A percentile compares a stretch with the other conserved stretches of the same genome.
Conservation (phyloP, 2,113 vertebrate genomes). For the Zapus hudsonius region DNA sequence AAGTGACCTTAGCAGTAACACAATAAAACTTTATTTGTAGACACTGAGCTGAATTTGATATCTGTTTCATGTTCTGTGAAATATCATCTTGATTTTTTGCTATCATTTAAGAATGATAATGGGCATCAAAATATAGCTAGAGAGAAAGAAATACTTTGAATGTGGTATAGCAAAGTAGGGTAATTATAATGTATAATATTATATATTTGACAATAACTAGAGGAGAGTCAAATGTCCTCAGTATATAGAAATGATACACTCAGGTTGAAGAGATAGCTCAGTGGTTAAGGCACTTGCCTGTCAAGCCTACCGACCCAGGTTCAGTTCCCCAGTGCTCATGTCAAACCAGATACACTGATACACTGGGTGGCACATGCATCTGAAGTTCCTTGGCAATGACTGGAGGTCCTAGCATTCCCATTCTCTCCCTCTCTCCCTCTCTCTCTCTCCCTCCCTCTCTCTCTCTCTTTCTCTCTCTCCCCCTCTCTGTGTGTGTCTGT, state of each 20-base stretch:
- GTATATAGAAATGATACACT: neutral
- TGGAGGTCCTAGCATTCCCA: too few relatives aligned
- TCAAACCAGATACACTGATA: too few relatives aligned
- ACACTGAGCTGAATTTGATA: neutral
- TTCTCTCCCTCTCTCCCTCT: too few relatives aligned
- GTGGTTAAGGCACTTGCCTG: too few relatives aligned
- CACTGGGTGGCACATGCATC: too few relatives aligned
- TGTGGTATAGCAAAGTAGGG: neutral
- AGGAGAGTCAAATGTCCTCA: neutral
- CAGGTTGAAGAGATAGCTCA: too few relatives aligned
- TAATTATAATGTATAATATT: neutral
- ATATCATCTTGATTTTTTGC: neutral
- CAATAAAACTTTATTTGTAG: conserved; percentile 39
- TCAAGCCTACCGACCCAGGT: too few relatives aligned
- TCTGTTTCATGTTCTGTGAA: neutral
- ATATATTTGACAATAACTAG: neutral
- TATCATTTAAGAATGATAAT: neutral
- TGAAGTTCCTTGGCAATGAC: too few relatives aligned
- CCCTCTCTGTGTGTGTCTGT: too few relatives aligned
- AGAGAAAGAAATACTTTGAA: neutral
- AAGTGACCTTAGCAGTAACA: neutral
- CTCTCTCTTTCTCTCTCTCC: too few relatives aligned
- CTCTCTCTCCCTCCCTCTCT: too few relatives aligned
- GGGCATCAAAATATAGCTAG: neutral
- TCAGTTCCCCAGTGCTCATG: too few relatives aligned